These are phyloP conservation scores for Phytoseiulus persimilis DNA, from an alignment of 2,888 invertebrate species.

Conservation along the genomic window DNA sequence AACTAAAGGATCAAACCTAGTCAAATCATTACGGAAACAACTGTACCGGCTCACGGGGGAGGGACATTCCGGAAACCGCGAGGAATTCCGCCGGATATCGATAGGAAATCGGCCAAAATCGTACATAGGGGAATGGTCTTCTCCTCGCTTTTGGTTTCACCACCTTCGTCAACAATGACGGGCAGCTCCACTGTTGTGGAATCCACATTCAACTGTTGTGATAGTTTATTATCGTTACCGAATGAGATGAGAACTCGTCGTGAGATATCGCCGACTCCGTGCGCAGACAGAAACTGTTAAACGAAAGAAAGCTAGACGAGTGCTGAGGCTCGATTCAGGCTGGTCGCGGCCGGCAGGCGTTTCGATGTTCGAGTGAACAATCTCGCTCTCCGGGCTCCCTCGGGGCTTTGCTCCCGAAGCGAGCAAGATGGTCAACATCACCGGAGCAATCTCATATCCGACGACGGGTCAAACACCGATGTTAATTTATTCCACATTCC, in stretches of 20 bases:
- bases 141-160: background rate
- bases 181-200: too few relatives aligned
- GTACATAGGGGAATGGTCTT: background rate
- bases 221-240: background rate
- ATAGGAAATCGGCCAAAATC: background rate
- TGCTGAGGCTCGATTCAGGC: background rate
- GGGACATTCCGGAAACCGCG: background rate
- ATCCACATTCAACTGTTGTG: background rate
- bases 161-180: background rate
- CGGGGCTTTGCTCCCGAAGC: too few relatives aligned
- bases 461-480: too few relatives aligned
- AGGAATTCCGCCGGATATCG: background rate
- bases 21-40: background rate
- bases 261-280: background rate
- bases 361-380: background rate
- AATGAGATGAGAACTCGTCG: background rate
- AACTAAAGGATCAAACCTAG: background rate
- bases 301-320: background rate
- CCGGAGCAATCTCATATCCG: too few relatives aligned
- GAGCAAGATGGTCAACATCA: too few relatives aligned
- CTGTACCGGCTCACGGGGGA: background rate
- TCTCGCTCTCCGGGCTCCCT: background rate
- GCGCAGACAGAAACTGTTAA: background rate
- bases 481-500: too few relatives aligned
- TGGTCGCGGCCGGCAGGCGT: background rate